Base-by-base conservation (phyloP, 92 coral and sea anemone genomes). In the Parazoanthus swiftii region DNA sequence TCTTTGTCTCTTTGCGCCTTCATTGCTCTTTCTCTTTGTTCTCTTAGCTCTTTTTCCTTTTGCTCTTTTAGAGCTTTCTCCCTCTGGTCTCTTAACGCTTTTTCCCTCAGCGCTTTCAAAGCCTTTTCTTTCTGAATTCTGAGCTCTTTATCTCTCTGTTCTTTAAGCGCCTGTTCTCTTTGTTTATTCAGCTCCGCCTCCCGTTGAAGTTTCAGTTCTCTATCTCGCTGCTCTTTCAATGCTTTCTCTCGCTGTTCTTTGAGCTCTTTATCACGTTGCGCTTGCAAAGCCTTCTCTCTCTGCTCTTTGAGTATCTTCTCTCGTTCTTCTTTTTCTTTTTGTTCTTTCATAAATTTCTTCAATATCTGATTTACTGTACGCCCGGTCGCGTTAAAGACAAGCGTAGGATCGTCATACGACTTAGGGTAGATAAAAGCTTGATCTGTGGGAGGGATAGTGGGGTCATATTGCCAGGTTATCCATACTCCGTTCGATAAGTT, bases 401-500 rank as follows among this genome's bases (percentile, higher is more conserved):
- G 80, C 20, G 91, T 80, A 42, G 95, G 91, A 70, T 97, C 98
- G 51, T 95, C 98, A 86, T 95, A 95, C 5, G 98, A 94, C 77
- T 90, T 89, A 1, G 99, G 99, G 85, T 97, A 97, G 56, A 94
- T 90, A 80, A 86, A 97, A 77, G 92, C 93, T 44, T 83, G 84
- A 73, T 89, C 93, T 39, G 99, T 94, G 66, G 84, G 88, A 66
- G 95, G 98, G 65, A 97, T 90, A 51, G 88, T 54, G 8, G 96
- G 93, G 76, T 88, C 88, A 38, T 94, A 95, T 29, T 94, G 86
- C 99, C 99, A 97, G 26, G 96, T 92, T 5, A 92, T 89, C 99
- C 99, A 97, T 65, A 95, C 95, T 42, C 99, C 99, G 26, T 95
- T 97, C 35, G 93, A 91, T 63, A 89, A 77, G 79, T 97, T 98